Base-by-base conservation (phyloP, 2,888 invertebrate genomes). In the Scrobipalpa atriplicella region DNA sequence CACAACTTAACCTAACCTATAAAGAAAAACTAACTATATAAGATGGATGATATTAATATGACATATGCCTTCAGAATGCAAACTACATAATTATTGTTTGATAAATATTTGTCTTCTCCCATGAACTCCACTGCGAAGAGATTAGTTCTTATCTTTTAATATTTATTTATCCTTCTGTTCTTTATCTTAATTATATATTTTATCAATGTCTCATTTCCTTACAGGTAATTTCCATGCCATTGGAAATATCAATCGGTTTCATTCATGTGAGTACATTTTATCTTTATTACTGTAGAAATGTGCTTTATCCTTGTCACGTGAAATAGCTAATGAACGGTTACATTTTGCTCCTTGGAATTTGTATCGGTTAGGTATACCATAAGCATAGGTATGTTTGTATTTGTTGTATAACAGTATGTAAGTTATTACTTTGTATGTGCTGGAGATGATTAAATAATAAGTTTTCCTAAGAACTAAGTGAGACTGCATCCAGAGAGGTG, bases 201-300 rank as follows among this genome's bases (percentile, higher is more conserved):
- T 67, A 64, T 58, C 60, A 63, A 62, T 38, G 62, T 66, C 65
- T 58, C 36, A 68, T 83, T 82, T 82, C 69, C 75, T 89, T 90
- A 78, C 90, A 89, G 89, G 90, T 90, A 90, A 88, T 86, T 87
- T 85, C 76, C 80, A 80, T 77, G 78, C 80, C 73, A 81, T 80
- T 68, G 78, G 83, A 75, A 85, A 84, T 81, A 74, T 80, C 74
- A 82, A 83, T 75, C 83, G 83, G 82, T 81, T 79, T 69, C 82
- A 83, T 75, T 77, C 80, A 80, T 80, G 90, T 90, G 73, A 86
- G 85, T 87, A 79, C 77, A 62, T 51, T n/a, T 63, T 63, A 52
- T 64, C 36, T 39, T 52, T 54, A 64, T 71, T 74, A 41, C 39
- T 56, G 54, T 56, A 56, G 7, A 19, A 19, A 19, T 19, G 9